These are phyloP conservation scores for Monochamus saltuarius DNA, from an alignment of 1,140 invertebrate species.

Conservation along the genomic window DNA sequence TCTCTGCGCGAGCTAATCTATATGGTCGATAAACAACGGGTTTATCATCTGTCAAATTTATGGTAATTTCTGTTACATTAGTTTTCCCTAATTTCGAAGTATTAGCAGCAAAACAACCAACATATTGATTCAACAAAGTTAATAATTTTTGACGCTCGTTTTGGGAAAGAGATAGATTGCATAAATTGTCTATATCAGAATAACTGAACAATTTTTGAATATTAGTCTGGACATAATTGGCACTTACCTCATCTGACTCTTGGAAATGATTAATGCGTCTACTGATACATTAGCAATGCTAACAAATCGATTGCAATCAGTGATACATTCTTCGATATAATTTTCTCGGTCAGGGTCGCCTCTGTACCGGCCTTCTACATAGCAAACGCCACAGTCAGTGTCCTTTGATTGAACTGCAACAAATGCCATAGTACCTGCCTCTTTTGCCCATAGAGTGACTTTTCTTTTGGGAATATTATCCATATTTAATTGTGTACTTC, in stretches of 20 bases:
- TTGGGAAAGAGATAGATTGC: neutral
- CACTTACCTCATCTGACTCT: constrained; percentile 6
- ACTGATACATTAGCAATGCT: neutral
- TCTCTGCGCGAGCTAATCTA: constrained; percentile 21
- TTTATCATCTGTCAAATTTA: constrained; percentile 14
- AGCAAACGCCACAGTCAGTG: neutral
- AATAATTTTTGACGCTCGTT: constrained; percentile 1
- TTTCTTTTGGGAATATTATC: neutral
- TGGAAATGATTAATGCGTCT: no score
- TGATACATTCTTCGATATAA: constrained; percentile 4
- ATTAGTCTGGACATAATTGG: neutral
- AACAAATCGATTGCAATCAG: neutral
- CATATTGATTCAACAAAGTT: neutral
- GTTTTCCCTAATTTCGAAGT: neutral
- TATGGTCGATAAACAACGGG: constrained; percentile 20
- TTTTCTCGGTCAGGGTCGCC: neutral
- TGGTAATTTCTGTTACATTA: constrained; percentile 6
- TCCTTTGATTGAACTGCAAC: constrained; percentile 1
- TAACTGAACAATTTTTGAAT: neutral
- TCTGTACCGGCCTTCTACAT: neutral
- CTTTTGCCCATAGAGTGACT: constrained; percentile 10
- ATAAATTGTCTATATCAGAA: neutral
- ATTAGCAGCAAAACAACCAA: neutral
- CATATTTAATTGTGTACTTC: neutral
- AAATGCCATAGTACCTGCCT: neutral